phyloP scores from a whole-genome alignment of 2,113 vertebrate species.

The Antigone vipio region DNA sequence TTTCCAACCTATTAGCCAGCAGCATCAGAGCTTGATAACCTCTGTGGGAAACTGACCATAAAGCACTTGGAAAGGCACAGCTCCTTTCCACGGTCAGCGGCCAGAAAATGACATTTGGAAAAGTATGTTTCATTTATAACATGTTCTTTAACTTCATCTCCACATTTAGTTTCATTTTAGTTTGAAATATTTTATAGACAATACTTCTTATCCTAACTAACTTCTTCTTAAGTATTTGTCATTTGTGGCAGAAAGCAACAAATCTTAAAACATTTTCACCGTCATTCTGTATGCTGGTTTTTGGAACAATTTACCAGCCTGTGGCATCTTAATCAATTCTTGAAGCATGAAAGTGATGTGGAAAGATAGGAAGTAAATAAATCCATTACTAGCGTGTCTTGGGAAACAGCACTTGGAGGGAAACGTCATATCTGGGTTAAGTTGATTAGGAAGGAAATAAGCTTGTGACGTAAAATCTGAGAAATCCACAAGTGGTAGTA shows the following conservation, averaged over 20 bases:
- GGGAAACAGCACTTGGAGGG: background rate
- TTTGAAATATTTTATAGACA: background rate
- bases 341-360: background rate
- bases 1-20: background rate
- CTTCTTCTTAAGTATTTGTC: background rate
- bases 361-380: background rate
- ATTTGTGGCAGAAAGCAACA: background rate
- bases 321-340: background rate
- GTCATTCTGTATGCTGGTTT: background rate
- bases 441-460: background rate
- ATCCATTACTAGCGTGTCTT: background rate
- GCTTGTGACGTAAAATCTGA: background rate
- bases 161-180: background rate
- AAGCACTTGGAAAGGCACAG: background rate
- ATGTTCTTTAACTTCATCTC: background rate
- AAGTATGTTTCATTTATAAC: background rate
- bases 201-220: background rate
- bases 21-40: conserved; percentile 4
- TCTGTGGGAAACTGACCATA: background rate
- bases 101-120: background rate
- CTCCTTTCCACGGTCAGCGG: background rate
- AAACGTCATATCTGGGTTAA: background rate
- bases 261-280: background rate
- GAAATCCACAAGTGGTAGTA: background rate
- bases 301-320: background rate